These are phyloP conservation scores for Apostichopus japonicus DNA, from an alignment of 35 echinoderm and acorn worm species.

Conservation along the genomic window DNA sequence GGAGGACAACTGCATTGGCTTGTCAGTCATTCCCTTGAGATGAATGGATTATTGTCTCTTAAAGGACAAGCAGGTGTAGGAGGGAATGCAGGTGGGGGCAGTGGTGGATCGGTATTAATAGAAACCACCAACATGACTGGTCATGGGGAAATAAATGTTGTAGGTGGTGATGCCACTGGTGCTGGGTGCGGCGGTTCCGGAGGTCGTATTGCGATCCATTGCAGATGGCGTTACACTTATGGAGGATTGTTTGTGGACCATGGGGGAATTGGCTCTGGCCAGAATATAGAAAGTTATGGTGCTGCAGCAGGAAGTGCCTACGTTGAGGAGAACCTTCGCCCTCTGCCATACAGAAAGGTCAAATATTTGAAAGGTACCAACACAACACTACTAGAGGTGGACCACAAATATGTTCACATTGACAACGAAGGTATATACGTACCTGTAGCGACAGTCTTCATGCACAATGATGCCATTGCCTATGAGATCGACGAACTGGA, in stretches of 20 bases:
- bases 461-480: conserved; percentile 65
- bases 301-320: conserved; percentile 89
- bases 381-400: conserved; percentile 76
- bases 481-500: conserved; percentile 94
- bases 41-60: conserved; percentile 81
- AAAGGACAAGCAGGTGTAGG: conserved; percentile 59
- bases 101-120: conserved; percentile 81
- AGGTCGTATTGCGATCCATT: conserved; percentile 84
- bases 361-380: conserved; percentile 84
- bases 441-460: conserved; percentile 78
- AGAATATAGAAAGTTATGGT: conserved; percentile 50
- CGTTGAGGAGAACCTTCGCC: conserved; percentile 87
- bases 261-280: conserved; percentile 66
- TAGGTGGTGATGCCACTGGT: conserved; percentile 67
- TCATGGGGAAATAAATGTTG: conserved; percentile 82
- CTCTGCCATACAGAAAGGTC: conserved; percentile 75
- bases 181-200: conserved; percentile 80
- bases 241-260: conserved; percentile 78
- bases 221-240: conserved; percentile 88
- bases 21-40: conserved; percentile 77
- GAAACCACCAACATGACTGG: conserved; percentile 93
- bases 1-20: conserved; percentile 82
- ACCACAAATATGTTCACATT: conserved; percentile 89
- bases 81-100: conserved; percentile 78
- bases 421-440: conserved; percentile 81